These are phyloP conservation scores for Drosophila villosipedis DNA, from an alignment of 2,888 invertebrate genomes.

Conservation along the genomic window DNA sequence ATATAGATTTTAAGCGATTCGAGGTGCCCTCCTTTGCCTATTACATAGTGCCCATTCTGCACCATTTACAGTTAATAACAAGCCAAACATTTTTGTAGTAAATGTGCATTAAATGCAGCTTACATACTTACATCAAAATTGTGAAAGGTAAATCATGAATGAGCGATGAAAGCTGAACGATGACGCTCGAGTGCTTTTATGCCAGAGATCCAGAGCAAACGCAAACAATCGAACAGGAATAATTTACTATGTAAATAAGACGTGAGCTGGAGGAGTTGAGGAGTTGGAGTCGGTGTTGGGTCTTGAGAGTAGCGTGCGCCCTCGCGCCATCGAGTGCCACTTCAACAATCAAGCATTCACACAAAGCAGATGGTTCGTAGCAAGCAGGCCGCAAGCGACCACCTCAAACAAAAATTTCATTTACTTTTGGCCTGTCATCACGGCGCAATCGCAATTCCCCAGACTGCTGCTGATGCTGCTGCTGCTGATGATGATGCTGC, in stretches of 20 bases:
- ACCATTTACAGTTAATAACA: slow-evolving; percentile 5
- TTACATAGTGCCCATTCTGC: background rate
- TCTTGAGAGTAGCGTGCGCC: slow-evolving; percentile 75
- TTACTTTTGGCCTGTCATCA: slow-evolving; percentile 76
- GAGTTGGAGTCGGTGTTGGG: slow-evolving; percentile 14
- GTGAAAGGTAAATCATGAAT: slow-evolving; percentile 77
- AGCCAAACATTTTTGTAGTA: slow-evolving; percentile 25
- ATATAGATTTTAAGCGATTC: background rate
- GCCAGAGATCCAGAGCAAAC: slow-evolving; percentile 78
- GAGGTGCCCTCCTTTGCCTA: background rate
- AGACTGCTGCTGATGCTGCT: slow-evolving; percentile 2
- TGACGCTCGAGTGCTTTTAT: slow-evolving; percentile 76
- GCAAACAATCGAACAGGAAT: slow-evolving; percentile 81
- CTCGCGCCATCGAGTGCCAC: slow-evolving; percentile 78
- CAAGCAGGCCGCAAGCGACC: slow-evolving; percentile 63
- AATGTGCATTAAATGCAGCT: slow-evolving; percentile 21
- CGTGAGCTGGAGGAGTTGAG: slow-evolving; percentile 45
- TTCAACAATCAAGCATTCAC: slow-evolving; percentile 81
- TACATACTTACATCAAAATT: slow-evolving; percentile 43
- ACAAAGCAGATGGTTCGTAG: slow-evolving; percentile 75
- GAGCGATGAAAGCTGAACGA: slow-evolving; percentile 74
- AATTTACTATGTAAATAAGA: slow-evolving; percentile 82
- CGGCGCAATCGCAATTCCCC: slow-evolving; percentile 66
- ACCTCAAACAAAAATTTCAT: slow-evolving; percentile 78
- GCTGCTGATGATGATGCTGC: slow-evolving; percentile 44